phyloP scores from a whole-genome alignment of 2,113 vertebrate genomes.

The Oncorhynchus kisutch region DNA sequence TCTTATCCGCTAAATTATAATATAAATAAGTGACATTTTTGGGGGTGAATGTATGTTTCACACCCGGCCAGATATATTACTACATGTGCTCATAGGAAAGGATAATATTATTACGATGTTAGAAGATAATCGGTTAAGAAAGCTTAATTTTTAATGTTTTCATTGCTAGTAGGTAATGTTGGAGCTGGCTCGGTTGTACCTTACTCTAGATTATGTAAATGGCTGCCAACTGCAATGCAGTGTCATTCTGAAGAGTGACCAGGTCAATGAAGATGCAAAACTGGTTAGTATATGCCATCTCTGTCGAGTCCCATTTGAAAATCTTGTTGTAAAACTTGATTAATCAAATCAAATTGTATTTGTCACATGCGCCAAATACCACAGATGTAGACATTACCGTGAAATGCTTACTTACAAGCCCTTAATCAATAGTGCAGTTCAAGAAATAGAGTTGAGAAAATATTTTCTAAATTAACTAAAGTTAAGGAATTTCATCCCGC shows the following conservation, averaged over 20 bases:
- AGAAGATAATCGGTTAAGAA: not conserved
- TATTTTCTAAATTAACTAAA: no score
- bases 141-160: constrained; percentile 5
- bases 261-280: constrained; percentile 87
- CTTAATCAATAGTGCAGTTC: no score
- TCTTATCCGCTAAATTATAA: not conserved
- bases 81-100: not conserved
- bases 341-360: not conserved
- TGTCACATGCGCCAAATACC: no score
- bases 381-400: no score
- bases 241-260: constrained; percentile 86
- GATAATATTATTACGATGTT: not conserved
- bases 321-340: not conserved
- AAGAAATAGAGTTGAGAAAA: no score
- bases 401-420: no score
- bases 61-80: no score
- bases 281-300: constrained; percentile 71
- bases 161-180: constrained; percentile 82
- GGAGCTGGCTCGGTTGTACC: constrained; percentile 89
- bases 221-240: constrained; percentile 88
- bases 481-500: no score
- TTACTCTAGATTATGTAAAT: constrained; percentile 84
- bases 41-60: not conserved
- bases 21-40: not conserved
- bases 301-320: not conserved